These are phyloP conservation scores for Lasioglossum villosulum DNA, from an alignment of 2,888 invertebrate species.

Conservation along the genomic window DNA sequence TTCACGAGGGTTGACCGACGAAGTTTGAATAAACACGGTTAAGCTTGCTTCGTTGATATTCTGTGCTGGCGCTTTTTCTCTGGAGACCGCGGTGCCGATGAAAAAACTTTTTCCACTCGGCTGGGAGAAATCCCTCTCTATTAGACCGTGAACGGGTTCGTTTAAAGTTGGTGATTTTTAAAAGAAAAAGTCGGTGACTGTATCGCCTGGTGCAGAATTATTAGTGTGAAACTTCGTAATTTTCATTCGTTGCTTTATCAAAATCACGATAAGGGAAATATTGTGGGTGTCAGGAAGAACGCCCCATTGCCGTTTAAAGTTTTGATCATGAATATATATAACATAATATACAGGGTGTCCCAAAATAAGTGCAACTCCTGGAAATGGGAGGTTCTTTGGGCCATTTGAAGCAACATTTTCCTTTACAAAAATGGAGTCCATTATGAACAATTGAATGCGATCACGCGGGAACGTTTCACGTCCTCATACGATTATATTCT, in stretches of 20 bases:
- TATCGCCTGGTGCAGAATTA: background rate
- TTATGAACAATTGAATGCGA: too few relatives aligned
- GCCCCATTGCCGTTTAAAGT: too few relatives aligned
- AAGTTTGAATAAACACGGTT: conserved; percentile 55
- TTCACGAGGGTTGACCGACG: conserved; percentile 5
- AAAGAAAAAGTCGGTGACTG: background rate
- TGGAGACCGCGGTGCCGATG: conserved; percentile 38
- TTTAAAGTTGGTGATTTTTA: background rate
- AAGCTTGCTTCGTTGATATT: conserved; percentile 54
- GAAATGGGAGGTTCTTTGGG: too few relatives aligned
- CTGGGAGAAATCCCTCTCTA: background rate
- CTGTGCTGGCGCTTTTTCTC: conserved; percentile 24
- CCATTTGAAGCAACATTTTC: too few relatives aligned
- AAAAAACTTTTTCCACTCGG: conserved; percentile 49
- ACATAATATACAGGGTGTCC: too few relatives aligned
- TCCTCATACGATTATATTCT: too few relatives aligned
- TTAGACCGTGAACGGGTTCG: background rate
- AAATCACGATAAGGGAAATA: background rate
- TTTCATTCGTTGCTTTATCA: background rate
- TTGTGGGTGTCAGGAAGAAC: too few relatives aligned
- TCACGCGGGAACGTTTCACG: too few relatives aligned
- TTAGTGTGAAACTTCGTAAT: background rate
- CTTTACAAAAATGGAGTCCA: too few relatives aligned
- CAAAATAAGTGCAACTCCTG: too few relatives aligned
- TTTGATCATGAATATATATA: too few relatives aligned